phyloP scores from a whole-genome alignment of 2,797 vertebrate genomes.

The Ciconia nigra region DNA sequence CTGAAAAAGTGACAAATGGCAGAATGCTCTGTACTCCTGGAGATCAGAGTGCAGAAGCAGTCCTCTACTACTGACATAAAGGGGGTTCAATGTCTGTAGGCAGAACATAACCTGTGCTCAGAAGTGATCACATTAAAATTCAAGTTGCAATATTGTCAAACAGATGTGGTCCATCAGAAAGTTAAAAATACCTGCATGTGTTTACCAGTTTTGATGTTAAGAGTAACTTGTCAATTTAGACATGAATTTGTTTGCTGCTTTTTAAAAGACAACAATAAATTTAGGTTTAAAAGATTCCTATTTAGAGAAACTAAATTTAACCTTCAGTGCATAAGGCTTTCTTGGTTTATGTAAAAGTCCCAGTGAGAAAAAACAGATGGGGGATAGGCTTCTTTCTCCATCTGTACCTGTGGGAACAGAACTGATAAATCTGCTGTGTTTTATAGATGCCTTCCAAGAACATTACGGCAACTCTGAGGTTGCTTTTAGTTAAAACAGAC shows the following conservation, averaged over 20 bases:
- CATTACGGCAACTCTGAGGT: background rate
- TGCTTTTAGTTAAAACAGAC: background rate
- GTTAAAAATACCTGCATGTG: background rate
- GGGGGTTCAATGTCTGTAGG: background rate
- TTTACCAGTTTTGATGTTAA: background rate
- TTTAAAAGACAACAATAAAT: background rate
- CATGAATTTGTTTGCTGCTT: background rate
- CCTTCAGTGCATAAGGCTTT: background rate
- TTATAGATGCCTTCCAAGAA: background rate
- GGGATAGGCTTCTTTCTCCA: background rate
- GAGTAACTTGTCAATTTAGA: background rate
- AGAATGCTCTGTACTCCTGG: background rate
- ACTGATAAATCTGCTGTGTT: background rate
- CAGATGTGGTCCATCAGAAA: background rate
- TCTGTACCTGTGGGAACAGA: background rate
- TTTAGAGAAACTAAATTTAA: background rate
- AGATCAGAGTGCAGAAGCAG: background rate
- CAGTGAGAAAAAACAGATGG: background rate
- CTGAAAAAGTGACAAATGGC: background rate
- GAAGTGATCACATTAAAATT: background rate
- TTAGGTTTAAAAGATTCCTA: background rate
- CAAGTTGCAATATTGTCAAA: background rate
- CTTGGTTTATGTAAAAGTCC: background rate
- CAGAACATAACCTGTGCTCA: background rate
- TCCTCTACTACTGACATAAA: background rate